A percentile compares a stretch with the other conserved stretches of the same genome.
phyloP scores from a whole-genome alignment of 2,888 invertebrate genomes.

The Boloria euphrosyne region DNA sequence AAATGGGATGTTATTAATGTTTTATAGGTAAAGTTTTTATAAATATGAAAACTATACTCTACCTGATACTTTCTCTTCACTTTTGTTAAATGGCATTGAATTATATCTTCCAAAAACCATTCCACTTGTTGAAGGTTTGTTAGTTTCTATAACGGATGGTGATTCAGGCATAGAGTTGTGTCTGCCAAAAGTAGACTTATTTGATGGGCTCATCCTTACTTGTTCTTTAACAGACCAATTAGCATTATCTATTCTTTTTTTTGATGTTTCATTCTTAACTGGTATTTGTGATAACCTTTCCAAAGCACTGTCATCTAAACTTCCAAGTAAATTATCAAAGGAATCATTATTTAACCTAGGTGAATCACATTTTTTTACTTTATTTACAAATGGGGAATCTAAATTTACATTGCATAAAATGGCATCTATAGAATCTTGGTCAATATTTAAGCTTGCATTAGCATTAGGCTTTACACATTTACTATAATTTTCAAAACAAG shows the following conservation, averaged over 20 bases:
- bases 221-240: conserved; percentile 62
- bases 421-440: conserved; percentile 71
- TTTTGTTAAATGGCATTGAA: conserved; percentile 72
- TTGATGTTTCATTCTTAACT: conserved; percentile 47
- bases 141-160: conserved; percentile 54
- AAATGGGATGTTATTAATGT: too few relatives aligned
- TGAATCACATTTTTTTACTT: conserved; percentile 57
- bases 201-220: conserved; percentile 58
- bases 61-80: conserved; percentile 52
- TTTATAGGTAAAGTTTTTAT: too few relatives aligned
- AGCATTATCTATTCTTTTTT: conserved; percentile 38
- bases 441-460: conserved; percentile 55
- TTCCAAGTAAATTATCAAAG: conserved; percentile 72
- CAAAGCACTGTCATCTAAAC: conserved; percentile 73
- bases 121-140: conserved; percentile 69
- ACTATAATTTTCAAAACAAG: conserved; percentile 47
- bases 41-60: not conserved
- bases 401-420: conserved; percentile 66
- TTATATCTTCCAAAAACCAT: conserved; percentile 70
- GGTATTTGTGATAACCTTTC: conserved; percentile 71
- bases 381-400: conserved; percentile 59
- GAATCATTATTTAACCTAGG: conserved; percentile 70
- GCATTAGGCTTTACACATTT: conserved; percentile 44
- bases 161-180: conserved; percentile 78
- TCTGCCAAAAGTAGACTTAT: conserved; percentile 63